Base-by-base conservation (phyloP, 2,797 vertebrate species). In the Myotis findleyi region DNA sequence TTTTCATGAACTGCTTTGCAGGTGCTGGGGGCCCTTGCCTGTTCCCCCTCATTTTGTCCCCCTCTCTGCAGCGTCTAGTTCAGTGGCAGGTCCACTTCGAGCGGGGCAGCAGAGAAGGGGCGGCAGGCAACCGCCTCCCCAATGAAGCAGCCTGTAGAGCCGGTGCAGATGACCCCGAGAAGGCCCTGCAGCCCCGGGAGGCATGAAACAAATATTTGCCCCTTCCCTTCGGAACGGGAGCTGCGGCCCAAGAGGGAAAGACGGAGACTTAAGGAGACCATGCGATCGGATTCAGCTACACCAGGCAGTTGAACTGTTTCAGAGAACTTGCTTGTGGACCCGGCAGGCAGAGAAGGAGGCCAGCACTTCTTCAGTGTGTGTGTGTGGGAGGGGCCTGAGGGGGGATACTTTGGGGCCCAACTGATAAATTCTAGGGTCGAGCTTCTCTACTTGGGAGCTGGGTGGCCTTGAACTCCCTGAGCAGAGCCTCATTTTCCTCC, bases 381-480 rank as follows among this genome's bases (percentile, higher is more conserved):
- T 49, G 44, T 59, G 51, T 44, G 38, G 2, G 41, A 9, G 41
- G 41, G 8, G 41, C 33, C 33, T 33, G 41, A 2, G 41, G 41
- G 9, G 9, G 66, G 72, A 38, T 27, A 30, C 51, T 41, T 41
- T 21, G 75, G 59, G 30, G 33, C 33, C 66, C 88, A 17, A 51
- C 25, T 49, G 33, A 47, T 69, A 23, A 47, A 55, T 81, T 93
- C 47, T 71, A 41, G 25, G 20, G 41, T 68, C 2, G 8, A 57
- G 4, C 47, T 44, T 30, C 17, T 53, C 57, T 33, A 1, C 51
- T 36, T 66, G 88, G 71, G 25, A 84, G 49, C 76, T 69, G 59
- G 38, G 30, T 77, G 82, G 90, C 73, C 77, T 66, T 92, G 95
- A 71, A 33, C 82, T 80, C 86, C 13, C n/a, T 55, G 41, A 53